Evolutionary conservation across 2,113 vertebrate species (phyloP).

Genomic region (Dinomys branickii): DNA sequence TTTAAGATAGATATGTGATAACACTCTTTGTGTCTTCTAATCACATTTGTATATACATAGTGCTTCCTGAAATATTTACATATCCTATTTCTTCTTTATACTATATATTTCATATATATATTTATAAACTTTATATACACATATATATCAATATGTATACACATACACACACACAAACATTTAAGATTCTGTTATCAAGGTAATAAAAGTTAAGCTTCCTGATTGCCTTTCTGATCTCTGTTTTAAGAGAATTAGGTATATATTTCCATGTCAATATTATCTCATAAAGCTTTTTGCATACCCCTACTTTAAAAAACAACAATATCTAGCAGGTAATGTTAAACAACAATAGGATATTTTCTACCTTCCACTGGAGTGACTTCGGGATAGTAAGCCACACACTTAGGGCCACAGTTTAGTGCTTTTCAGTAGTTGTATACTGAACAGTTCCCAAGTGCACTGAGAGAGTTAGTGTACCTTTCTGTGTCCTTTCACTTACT

Average conservation of each 20-base stretch:
- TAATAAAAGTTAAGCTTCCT: conserved; percentile 54
- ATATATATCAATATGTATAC: no score
- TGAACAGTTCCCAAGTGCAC: conserved; percentile 29
- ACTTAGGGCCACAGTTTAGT: not conserved
- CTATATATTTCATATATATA: conserved; percentile 2
- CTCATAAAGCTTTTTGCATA: conserved; percentile 39
- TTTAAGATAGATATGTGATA: conserved; percentile 74
- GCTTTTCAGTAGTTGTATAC: not conserved
- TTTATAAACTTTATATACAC: no score
- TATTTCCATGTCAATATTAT: conserved; percentile 39
- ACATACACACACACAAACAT: not conserved
- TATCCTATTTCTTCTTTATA: conserved; percentile 61
- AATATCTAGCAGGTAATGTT: conserved; percentile 35
- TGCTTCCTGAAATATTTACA: conserved; percentile 67
- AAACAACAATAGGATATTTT: conserved; percentile 37
- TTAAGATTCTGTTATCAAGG: conserved; percentile 56
- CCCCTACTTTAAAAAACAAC: not conserved
- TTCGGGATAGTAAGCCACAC: not conserved
- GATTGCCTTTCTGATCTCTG: conserved; percentile 40
- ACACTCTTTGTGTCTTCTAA: conserved; percentile 61
- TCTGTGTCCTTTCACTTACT: conserved; percentile 27
- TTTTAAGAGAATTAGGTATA: conserved; percentile 53
- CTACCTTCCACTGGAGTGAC: not conserved
- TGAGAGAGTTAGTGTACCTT: conserved; percentile 50
- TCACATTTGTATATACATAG: conserved; percentile 41